phyloP scores from a whole-genome alignment of 2,113 vertebrate genomes.

The Stictonetta naevosa region DNA sequence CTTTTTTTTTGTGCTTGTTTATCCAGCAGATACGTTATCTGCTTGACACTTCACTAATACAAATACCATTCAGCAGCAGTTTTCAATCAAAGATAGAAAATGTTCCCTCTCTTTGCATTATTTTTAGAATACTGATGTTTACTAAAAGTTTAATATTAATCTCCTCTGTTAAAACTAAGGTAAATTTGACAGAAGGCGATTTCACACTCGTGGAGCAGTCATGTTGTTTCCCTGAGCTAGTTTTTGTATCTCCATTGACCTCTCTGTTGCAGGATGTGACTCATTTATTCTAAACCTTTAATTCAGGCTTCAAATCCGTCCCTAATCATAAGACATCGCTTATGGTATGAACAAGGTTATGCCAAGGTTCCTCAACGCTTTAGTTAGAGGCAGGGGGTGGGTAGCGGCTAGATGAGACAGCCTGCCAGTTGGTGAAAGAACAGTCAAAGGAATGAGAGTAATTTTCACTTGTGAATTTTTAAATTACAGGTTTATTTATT shows the following conservation, averaged over 20 bases:
- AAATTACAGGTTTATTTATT: neutral
- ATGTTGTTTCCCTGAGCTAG: neutral
- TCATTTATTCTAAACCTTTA: constrained; percentile 3
- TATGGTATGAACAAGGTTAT: neutral
- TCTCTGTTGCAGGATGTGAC: neutral
- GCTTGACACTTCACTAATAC: neutral
- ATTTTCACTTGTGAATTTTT: neutral
- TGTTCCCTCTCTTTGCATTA: neutral
- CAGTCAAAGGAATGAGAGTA: neutral
- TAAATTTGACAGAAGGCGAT: neutral
- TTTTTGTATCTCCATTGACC: neutral
- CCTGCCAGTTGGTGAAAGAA: too few relatives aligned
- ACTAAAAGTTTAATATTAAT: neutral
- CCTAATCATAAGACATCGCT: neutral
- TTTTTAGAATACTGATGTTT: constrained; percentile 29
- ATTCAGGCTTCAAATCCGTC: neutral
- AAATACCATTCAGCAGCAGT: neutral
- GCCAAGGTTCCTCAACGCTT: neutral
- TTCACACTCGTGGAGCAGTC: neutral
- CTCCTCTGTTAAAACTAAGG: neutral
- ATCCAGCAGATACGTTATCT: neutral
- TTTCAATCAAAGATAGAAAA: neutral
- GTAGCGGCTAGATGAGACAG: neutral
- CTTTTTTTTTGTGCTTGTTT: neutral
- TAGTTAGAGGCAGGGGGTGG: neutral